These are phyloP conservation scores for Eptesicus fuscus DNA, from an alignment of 2,113 vertebrate genomes.

Conservation along the genomic window DNA sequence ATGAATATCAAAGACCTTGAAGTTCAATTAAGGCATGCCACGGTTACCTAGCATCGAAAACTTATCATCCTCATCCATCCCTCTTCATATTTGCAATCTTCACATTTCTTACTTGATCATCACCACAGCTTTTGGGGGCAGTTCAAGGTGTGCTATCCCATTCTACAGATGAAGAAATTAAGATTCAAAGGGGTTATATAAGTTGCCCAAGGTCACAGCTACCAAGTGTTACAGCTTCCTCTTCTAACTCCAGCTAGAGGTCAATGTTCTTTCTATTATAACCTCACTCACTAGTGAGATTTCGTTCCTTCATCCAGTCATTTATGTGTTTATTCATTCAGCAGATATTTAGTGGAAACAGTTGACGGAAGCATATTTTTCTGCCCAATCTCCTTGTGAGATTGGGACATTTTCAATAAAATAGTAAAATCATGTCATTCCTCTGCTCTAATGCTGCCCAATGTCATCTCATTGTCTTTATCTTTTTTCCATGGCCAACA, in stretches of 20 bases:
- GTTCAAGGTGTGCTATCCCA: not conserved
- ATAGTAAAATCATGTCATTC: not conserved
- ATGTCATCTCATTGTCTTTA: not conserved
- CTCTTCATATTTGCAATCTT: not conserved
- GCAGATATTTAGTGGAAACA: not conserved
- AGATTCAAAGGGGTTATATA: not conserved
- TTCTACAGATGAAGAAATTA: not conserved
- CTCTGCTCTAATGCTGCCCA: not conserved
- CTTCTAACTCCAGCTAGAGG: not conserved
- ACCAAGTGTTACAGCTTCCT: rapidly evolving
- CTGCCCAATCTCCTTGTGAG: not conserved
- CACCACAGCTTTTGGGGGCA: not conserved
- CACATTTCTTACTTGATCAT: not conserved
- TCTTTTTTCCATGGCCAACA: not conserved
- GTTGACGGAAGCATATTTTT: not conserved
- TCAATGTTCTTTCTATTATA: not conserved
- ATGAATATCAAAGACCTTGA: not conserved
- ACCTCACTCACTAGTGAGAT: not conserved
- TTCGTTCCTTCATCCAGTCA: not conserved
- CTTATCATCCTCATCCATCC: no score
- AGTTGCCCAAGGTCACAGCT: no score
- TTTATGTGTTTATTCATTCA: not conserved
- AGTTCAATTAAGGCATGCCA: not conserved
- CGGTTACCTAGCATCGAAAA: not conserved
- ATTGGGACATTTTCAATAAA: not conserved